Evolutionary conservation across 2,888 invertebrate species (phyloP), one percentile per base, ranked within the genome.

Genomic region (Seira musarum): DNA sequence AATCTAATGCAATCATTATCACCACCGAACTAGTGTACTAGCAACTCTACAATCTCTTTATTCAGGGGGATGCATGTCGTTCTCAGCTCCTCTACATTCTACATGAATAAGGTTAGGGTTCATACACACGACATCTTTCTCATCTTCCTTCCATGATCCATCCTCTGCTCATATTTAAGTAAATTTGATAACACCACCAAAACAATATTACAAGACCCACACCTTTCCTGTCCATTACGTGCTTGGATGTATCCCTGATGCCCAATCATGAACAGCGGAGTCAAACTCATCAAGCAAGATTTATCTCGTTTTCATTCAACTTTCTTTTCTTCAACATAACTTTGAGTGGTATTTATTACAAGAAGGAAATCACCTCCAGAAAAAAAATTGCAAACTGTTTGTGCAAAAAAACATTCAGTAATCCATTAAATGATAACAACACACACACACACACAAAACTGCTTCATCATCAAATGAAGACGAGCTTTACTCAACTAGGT

Each of bases 1-100:
- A 65, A 74, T 67, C 60, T 61, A 65, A 71, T 71, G 61, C 35
- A 69, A 49, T 49, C 57, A 68, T 76, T 76, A 76, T 69, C 69
- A 69, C 66, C 65, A 30, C 30, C 30, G 30, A 30, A 30, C 30
- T 5, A 30, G 30, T n/a, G n/a, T n/a, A n/a, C n/a, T n/a, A 30
- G 30, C 8, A 8, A 30, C 30, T 30, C 30, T 8, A 30, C 30
- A 30, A 2, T 30, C 30, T 30, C 2, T 30, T 30, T 30, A 30
- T 30, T 30, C 30, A 2, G 30, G 30, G 30, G 2, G 30, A 30
- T 30, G 30, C 3, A 30, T 2, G 30, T 30, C 30, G 30, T 30
- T 8, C 30, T 30, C 30, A 30, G 30, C 8, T 30, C 3, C 30
- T 30, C n/a, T n/a, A n/a, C n/a, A n/a, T n/a, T n/a, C n/a, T n/a